Percentiles rank a stretch among this genome's conserved stretches.
These are phyloP conservation scores for Lithobates sylvaticus DNA, from an alignment of 2,797 vertebrate species.

Conservation along the genomic window DNA sequence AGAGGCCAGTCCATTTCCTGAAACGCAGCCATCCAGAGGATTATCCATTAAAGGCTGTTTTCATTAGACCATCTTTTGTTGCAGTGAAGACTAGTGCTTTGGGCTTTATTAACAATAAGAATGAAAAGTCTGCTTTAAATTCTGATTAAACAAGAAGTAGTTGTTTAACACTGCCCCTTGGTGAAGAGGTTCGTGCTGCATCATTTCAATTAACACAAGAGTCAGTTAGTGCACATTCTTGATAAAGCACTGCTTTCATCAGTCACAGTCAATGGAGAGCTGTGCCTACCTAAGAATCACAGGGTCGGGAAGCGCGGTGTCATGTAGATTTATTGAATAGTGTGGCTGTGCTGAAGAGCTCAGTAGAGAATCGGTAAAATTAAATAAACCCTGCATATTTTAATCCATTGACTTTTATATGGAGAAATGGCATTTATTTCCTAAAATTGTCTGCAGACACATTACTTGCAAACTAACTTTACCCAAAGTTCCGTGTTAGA, in stretches of 20 bases:
- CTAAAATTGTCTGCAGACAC: not conserved
- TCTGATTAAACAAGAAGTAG: not conserved
- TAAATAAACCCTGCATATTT: no score
- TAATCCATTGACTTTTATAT: no score
- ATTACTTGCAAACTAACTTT: not conserved
- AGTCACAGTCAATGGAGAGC: not conserved
- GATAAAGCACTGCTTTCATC: not conserved
- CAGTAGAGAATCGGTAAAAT: no score
- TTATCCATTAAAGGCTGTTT: not conserved
- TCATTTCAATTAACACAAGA: not conserved
- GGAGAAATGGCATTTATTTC: not conserved
- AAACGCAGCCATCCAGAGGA: not conserved
- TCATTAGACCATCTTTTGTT: no score
- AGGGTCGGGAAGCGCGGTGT: not conserved
- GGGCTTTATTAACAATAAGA: no score
- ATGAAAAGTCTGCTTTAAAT: not conserved
- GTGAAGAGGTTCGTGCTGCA: no score
- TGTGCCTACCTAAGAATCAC: not conserved
- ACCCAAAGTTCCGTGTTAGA: not conserved
- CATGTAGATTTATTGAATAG: not conserved
- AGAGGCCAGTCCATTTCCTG: not conserved
- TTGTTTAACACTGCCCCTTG: not conserved
- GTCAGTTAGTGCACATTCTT: not conserved
- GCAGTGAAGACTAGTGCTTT: no score
- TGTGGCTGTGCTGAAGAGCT: not conserved